Evolutionary conservation across 2,797 vertebrate genomes (phyloP).

Genomic region (Hylomyscus alleni): DNA sequence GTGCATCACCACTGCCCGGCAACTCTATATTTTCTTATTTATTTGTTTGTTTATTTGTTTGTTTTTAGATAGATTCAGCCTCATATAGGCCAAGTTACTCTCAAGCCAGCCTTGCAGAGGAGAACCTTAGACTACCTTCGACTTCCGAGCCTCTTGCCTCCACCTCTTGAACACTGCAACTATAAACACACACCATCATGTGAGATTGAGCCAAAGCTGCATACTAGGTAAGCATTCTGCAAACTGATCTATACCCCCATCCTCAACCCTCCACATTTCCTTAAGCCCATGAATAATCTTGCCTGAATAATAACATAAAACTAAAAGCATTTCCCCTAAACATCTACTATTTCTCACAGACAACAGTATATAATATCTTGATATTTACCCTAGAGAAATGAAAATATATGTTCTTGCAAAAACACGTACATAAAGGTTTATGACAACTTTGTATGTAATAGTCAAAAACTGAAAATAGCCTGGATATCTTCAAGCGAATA

Average conservation of each 20-base stretch:
- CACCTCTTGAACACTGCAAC: no score
- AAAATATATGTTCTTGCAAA: not conserved
- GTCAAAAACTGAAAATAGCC: not conserved
- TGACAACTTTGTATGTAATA: not conserved
- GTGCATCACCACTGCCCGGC: no score
- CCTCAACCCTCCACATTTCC: not conserved
- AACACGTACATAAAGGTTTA: not conserved
- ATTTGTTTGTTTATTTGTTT: not conserved
- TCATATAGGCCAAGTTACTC: not conserved
- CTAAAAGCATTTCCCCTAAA: not conserved
- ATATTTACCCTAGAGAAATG: not conserved
- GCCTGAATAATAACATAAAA: constrained; percentile 41
- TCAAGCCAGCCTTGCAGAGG: not conserved
- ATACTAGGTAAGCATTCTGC: not conserved
- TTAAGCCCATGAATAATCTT: not conserved
- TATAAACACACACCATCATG: not conserved
- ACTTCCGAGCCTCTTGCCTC: not conserved
- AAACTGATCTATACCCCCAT: not conserved
- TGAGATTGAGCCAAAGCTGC: not conserved
- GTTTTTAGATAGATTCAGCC: not conserved
- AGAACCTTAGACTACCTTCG: not conserved
- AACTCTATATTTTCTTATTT: not conserved
- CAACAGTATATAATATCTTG: not conserved
- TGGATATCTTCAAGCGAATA: not conserved
- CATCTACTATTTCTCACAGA: constrained; percentile 22